phyloP scores from a whole-genome alignment of 2,113 vertebrate genomes.

The Astur gentilis region DNA sequence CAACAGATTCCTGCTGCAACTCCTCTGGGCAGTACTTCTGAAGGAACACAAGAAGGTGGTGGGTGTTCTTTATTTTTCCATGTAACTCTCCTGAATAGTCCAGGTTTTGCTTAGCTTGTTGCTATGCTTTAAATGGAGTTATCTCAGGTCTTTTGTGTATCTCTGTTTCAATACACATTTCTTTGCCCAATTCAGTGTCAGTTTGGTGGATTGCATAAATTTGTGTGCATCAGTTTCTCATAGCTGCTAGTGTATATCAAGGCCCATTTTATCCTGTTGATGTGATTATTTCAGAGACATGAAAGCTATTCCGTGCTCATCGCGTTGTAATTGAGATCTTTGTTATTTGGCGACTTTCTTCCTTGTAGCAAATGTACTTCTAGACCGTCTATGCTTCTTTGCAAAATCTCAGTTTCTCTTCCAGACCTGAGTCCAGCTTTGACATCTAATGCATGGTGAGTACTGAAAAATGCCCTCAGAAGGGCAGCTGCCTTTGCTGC shows the following conservation, averaged over 20 bases:
- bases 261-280: background rate
- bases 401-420: background rate
- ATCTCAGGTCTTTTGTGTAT: background rate
- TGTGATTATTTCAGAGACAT: conserved; percentile 14
- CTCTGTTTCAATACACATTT: background rate
- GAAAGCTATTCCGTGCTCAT: background rate
- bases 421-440: background rate
- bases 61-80: conserved; percentile 8
- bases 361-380: background rate
- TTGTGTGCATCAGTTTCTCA: background rate
- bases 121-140: background rate
- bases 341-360: background rate
- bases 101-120: background rate
- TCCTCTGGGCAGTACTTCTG: conserved; percentile 4
- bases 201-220: background rate
- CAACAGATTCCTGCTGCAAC: conserved; percentile 1
- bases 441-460: background rate
- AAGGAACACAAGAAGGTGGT: background rate
- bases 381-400: background rate
- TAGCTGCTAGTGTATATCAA: background rate
- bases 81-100: background rate
- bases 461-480: background rate
- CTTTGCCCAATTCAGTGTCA: background rate
- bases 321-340: conserved; percentile 2
- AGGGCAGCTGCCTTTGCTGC: background rate